phyloP scores from a whole-genome alignment of 2,113 vertebrate genomes.

The Eclectus roratus region DNA sequence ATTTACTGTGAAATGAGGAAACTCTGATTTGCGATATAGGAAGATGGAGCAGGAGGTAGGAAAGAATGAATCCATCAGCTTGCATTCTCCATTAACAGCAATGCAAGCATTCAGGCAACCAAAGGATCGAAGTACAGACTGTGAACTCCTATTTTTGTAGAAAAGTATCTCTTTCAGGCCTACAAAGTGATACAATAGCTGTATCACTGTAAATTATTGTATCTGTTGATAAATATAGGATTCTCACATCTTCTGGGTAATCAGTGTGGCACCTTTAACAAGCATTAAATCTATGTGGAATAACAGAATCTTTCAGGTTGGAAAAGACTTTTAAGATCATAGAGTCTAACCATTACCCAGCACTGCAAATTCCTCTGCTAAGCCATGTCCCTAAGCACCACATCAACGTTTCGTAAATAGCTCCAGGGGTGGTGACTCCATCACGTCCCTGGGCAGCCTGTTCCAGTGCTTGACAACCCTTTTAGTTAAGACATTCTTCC shows the following conservation, averaged over 20 bases:
- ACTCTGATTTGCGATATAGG: background rate
- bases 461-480: background rate
- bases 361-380: background rate
- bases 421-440: background rate
- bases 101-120: background rate
- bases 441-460: background rate
- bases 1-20: background rate
- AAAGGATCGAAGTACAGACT: background rate
- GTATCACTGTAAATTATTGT: background rate
- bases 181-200: background rate
- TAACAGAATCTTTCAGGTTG: background rate
- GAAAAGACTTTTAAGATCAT: background rate
- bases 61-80: background rate
- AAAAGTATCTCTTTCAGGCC: background rate
- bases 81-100: background rate
- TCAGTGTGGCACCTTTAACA: background rate
- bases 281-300: background rate
- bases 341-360: background rate
- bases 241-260: background rate
- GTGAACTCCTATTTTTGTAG: background rate
- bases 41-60: background rate
- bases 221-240: background rate
- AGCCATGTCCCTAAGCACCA: background rate
- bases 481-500: background rate
- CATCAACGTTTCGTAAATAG: background rate